phyloP scores from a whole-genome alignment of 2,113 vertebrate species.

The Pachycephala philippinensis region DNA sequence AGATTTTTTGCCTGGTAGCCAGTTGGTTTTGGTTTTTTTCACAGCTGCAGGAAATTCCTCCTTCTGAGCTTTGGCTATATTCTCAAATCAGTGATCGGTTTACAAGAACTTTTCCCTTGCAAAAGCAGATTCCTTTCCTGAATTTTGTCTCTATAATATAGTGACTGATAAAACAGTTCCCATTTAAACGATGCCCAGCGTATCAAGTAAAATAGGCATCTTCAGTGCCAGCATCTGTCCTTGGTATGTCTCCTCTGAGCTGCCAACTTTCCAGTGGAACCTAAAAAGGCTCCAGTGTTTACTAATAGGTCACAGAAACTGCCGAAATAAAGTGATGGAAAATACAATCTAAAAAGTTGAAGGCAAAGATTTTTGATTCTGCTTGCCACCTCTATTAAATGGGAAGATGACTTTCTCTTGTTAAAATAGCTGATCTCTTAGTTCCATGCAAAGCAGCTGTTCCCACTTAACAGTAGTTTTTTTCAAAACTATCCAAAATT shows the following conservation, averaged over 20 bases:
- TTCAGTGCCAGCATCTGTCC: not conserved
- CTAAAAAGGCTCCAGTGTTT: not conserved
- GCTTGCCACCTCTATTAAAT: not conserved
- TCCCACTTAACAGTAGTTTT: not conserved
- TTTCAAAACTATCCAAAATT: not conserved
- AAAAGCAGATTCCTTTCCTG: constrained; percentile 17
- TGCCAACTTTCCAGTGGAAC: constrained; percentile 42
- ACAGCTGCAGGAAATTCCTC: constrained; percentile 37
- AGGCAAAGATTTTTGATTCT: not conserved
- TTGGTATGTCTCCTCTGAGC: not conserved
- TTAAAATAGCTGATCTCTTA: not conserved
- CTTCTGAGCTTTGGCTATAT: not conserved
- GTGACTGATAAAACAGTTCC: constrained; percentile 29
- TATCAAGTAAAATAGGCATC: not conserved
- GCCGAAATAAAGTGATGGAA: not conserved
- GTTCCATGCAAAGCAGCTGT: not conserved
- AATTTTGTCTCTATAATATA: not conserved
- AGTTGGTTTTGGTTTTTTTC: not conserved
- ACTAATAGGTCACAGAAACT: not conserved
- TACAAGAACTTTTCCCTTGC: not conserved
- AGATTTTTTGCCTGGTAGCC: not conserved
- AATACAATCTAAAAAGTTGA: not conserved
- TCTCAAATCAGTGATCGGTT: not conserved
- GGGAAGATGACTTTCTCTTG: not conserved
- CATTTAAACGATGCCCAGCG: not conserved